Evolutionary conservation across 2,888 invertebrate genomes (phyloP).

Genomic region (Drosophila paranaensis): DNA sequence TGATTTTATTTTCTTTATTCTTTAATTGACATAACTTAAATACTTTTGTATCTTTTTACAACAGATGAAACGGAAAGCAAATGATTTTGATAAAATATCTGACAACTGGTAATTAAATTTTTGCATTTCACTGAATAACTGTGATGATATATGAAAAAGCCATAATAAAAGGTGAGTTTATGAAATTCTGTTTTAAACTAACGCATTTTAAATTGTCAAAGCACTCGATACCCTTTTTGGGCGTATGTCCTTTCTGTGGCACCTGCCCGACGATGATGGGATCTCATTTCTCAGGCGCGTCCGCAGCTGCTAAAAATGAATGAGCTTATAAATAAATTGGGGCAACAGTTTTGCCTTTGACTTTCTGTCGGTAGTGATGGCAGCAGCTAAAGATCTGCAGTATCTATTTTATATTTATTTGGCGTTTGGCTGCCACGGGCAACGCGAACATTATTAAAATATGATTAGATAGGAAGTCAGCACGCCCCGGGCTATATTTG

Average conservation of each 20-base stretch:
- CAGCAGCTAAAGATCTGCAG: slow-evolving; percentile 37
- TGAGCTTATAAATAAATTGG: slow-evolving; percentile 55
- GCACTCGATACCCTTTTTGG: slow-evolving; percentile 15
- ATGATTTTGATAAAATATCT: background rate
- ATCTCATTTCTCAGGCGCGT: slow-evolving; percentile 10
- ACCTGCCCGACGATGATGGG: slow-evolving; percentile 20
- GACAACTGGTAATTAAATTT: background rate
- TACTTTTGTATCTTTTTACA: too few relatives aligned
- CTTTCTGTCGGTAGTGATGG: slow-evolving; percentile 8
- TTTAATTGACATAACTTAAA: too few relatives aligned
- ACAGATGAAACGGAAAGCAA: too few relatives aligned
- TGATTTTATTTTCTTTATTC: too few relatives aligned
- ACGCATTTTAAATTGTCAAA: slow-evolving; percentile 27
- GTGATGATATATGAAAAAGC: background rate
- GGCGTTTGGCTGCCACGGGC: slow-evolving; percentile 44
- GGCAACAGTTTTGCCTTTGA: slow-evolving; percentile 41
- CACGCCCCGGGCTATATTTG: slow-evolving; percentile 21
- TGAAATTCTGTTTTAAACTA: slow-evolving; percentile 18
- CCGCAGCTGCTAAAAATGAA: slow-evolving; percentile 41
- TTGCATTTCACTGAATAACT: background rate
- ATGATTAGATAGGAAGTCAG: slow-evolving; percentile 52
- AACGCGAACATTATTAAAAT: slow-evolving; percentile 43
- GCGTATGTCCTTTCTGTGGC: slow-evolving; percentile 6
- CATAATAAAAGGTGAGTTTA: background rate
- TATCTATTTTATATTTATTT: slow-evolving; percentile 50